Conservation (phyloP, 2,113 vertebrate genomes). For the Equus przewalskii region DNA sequence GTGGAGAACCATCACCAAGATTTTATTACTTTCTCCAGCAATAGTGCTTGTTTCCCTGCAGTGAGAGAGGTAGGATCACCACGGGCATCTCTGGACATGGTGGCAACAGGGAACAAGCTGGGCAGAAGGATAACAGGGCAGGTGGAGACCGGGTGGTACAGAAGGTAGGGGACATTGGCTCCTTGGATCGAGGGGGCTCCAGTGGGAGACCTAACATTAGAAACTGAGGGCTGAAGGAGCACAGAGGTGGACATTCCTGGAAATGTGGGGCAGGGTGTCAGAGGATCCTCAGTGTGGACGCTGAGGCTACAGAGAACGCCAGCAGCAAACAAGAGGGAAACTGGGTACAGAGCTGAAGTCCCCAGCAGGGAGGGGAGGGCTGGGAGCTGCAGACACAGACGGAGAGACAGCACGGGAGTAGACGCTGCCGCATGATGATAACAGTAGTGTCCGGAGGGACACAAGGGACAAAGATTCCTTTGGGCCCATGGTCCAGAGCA, state of each 20-base stretch:
- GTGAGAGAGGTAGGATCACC: not conserved
- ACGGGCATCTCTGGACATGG: not conserved
- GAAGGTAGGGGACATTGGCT: not conserved
- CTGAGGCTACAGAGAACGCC: not conserved
- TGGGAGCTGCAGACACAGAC: too few relatives aligned
- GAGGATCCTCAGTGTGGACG: too few relatives aligned
- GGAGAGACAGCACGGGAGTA: not conserved
- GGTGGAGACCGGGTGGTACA: fast-evolving
- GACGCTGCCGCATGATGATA: not conserved
- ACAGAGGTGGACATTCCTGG: not conserved
- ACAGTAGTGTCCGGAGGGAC: not conserved
- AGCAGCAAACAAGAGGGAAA: not conserved
- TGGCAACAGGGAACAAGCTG: not conserved
- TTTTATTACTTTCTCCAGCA: not conserved
- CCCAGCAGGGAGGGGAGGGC: not conserved
- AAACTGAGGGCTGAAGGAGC: not conserved
- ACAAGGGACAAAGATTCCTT: not conserved
- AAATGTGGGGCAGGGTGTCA: not conserved
- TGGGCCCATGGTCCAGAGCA: fast-evolving
- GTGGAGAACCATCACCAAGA: not conserved
- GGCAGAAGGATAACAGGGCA: not conserved
- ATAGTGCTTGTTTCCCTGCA: not conserved
- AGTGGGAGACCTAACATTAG: too few relatives aligned
- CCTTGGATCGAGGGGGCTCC: not conserved
- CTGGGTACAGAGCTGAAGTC: too few relatives aligned